Evolutionary conservation across 30 jellyfish, hydroid and myxozoan species (phyloP), one percentile per base, ranked within the genome.

Genomic region (Chrysaora quinquecirrha): DNA sequence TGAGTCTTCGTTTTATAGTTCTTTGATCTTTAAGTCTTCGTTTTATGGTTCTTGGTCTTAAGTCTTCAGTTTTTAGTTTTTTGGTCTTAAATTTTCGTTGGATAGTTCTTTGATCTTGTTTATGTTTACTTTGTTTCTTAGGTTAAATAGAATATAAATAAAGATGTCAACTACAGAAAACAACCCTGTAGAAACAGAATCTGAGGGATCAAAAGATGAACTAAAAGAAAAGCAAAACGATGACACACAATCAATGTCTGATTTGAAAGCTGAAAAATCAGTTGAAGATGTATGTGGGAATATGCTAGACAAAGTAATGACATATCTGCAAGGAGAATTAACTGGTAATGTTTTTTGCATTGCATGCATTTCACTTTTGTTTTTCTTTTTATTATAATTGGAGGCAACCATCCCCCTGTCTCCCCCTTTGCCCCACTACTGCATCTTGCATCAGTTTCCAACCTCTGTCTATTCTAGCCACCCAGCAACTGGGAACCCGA

Each of bases 301-400:
- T 47, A 90, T 90, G 97, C 34, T 84, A 48, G 71, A 90, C 49
- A 71, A 78, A 43, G 89, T 83, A 4, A 64, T 76, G 28, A 90
- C 50, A 1, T 90, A 90, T 48, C 60, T 90, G 25, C 72, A 90
- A 50, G 97, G 97, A 33, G 97, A 90, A 34, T 52, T 90, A 49
- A 56, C 97, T 34, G 97, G 97, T 90, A 0, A 18, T 4, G 30
- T 12, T 3, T 34, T 3, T 46, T 50, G 0, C 71, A 0, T 3
- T n/a, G n/a, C n/a, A n/a, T 7, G 12, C 22, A 60, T 9, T 21
- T 60, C 12, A 43, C 16, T 9, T 43, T 43, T 43, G 16, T n/a
- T 43, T 43, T 16, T 43, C 9, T 43, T 43, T 6, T 16, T 43
- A 16, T 43, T 43, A n/a, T n/a, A n/a, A n/a, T n/a, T n/a, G n/a